These are phyloP conservation scores for Bombycilla garrulus DNA, from an alignment of 2,113 vertebrate genomes.

Conservation along the genomic window DNA sequence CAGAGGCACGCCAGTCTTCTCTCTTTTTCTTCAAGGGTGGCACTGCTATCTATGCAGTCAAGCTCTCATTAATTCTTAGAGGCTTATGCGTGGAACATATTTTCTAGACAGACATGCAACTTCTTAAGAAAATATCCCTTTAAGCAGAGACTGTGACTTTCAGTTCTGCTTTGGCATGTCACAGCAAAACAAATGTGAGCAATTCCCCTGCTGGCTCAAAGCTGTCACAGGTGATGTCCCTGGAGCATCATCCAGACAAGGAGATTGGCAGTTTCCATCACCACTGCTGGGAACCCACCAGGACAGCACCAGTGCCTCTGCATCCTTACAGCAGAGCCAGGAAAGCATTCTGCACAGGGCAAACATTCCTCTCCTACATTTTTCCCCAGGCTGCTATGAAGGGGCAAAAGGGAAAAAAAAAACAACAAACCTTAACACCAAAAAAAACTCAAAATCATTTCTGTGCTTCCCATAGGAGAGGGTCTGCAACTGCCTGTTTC, in stretches of 20 bases:
- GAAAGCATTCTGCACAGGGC: background rate
- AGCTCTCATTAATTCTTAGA: background rate
- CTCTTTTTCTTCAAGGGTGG: background rate
- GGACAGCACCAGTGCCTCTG: background rate
- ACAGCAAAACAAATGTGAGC: background rate
- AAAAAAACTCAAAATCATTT: background rate
- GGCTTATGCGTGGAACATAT: background rate
- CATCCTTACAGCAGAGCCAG: background rate
- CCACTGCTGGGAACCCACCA: background rate
- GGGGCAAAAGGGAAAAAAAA: background rate
- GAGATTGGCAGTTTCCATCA: background rate
- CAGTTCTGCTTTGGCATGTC: background rate
- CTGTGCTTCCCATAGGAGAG: background rate
- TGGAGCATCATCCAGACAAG: background rate
- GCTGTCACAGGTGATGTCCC: background rate
- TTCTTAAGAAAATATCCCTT: background rate
- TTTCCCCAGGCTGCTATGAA: background rate
- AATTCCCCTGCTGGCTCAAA: background rate
- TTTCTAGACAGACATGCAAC: background rate
- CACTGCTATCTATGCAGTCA: fast-evolving
- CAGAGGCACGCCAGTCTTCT: background rate
- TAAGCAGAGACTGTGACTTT: background rate
- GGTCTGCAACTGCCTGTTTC: background rate
- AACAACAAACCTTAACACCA: background rate
- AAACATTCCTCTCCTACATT: background rate